These are phyloP conservation scores for Manis javanica DNA, from an alignment of 2,797 vertebrate genomes.

Conservation along the genomic window DNA sequence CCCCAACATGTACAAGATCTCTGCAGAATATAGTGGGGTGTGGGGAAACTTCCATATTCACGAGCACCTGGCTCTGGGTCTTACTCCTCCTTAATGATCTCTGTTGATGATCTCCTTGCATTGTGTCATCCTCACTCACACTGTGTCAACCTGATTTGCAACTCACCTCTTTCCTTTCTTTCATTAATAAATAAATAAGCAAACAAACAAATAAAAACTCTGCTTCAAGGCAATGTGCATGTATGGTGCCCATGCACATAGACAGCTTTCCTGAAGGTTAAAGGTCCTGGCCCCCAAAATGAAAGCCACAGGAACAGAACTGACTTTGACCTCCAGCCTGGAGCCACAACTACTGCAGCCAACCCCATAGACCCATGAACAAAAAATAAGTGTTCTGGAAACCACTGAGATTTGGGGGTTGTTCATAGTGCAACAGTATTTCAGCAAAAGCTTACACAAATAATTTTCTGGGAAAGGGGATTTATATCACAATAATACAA, in stretches of 20 bases:
- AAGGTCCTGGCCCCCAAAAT: neutral
- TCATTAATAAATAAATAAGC: neutral
- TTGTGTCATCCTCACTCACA: neutral
- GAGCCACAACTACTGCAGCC: neutral
- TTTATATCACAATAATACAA: neutral
- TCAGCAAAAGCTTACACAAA: constrained; percentile 24
- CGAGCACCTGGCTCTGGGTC: neutral
- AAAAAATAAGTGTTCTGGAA: neutral
- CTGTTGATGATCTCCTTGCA: neutral
- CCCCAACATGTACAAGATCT: neutral
- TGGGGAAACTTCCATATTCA: neutral
- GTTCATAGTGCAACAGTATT: neutral
- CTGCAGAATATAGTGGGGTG: neutral
- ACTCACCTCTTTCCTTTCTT: neutral
- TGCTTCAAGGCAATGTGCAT: neutral
- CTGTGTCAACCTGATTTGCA: neutral
- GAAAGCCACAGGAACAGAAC: neutral
- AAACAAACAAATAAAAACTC: neutral
- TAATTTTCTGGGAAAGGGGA: neutral
- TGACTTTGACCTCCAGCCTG: neutral
- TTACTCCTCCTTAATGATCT: neutral
- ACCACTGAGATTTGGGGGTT: neutral
- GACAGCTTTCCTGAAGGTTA: neutral
- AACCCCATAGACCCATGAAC: neutral
- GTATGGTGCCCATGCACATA: neutral